Evolutionary conservation across 2,113 vertebrate genomes (phyloP), one percentile per base, ranked within the genome.

Genomic region (Pelecanoides urinatrix): DNA sequence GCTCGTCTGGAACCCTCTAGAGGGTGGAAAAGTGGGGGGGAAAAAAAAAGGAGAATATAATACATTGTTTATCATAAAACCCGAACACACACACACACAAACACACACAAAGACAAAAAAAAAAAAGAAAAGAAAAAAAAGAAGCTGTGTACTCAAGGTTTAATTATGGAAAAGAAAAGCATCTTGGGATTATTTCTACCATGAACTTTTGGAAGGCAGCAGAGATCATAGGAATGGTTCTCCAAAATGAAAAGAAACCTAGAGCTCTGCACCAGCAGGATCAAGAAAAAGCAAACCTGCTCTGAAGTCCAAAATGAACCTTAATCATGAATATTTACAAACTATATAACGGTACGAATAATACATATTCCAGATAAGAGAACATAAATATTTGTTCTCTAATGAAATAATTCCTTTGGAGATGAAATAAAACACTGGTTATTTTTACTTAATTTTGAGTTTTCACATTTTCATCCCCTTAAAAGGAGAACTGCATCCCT

Each of bases 361-460:
- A 92, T 76, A 74, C 12, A 88, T 92, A 90, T 66, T 88, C n/a
- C 63, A 94, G 72, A 94, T 44, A 30, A 95, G 18, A 91, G n/a
- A 93, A 95, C 83, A 53, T 65, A 94, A 95, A 72, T 90, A 88
- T 95, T 96, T 92, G 67, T 83, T 90, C 55, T 83, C 75, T 92
- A 77, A 81, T 59, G 40, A 95, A 91, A 74, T 62, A 25, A 80
- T 73, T 88, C 47, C 45, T 77, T 94, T 38, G 38, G 62, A 93
- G 55, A 79, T 50, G 13, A 92, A 96, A 88, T 79, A 73, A 73
- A 90, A 83, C 40, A 88, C 20, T 34, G 21, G 42, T 67, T 92
- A 74, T 87, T 95, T 96, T 90, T 65, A 65, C 45, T 85, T 67
- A 66, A 62, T 47, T 91, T 70, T n/a, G 40, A 92, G 52, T 58